Conservation (phyloP, 2,888 invertebrate species). For the Cryptus viduatorius region DNA sequence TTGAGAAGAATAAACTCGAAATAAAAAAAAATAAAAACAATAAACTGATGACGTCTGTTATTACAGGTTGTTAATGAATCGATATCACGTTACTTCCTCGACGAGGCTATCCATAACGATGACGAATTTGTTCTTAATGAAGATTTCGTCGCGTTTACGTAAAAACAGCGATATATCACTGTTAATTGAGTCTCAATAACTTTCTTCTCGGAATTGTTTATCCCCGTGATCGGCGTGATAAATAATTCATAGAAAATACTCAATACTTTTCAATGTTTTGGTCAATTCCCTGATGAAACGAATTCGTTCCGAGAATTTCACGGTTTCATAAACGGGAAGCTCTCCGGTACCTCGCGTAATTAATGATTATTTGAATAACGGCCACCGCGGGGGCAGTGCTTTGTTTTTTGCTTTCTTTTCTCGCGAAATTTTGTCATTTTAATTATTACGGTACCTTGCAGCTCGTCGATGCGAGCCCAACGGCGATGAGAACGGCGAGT, state of each 20-base stretch:
- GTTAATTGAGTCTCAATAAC: neutral
- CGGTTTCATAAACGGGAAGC: neutral
- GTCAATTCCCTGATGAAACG: neutral
- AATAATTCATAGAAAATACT: neutral
- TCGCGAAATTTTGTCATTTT: neutral
- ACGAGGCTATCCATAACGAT: neutral
- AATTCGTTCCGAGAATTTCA: neutral
- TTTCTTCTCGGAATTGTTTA: neutral
- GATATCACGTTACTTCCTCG: neutral
- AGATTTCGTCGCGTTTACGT: neutral
- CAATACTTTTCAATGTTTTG: neutral
- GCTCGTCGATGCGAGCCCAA: slow-evolving; percentile 29
- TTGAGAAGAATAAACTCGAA: neutral
- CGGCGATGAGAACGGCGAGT: slow-evolving; percentile 44
- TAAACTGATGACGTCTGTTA: neutral
- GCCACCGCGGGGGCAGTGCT: neutral
- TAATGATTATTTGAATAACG: neutral
- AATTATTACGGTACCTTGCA: slow-evolving; percentile 53
- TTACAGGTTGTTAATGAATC: neutral
- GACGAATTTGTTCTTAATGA: slow-evolving; percentile 2
- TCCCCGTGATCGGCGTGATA: neutral
- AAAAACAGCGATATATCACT: neutral
- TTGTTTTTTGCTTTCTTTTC: no score
- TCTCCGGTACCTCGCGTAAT: neutral
- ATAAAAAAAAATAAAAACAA: neutral